These are phyloP conservation scores for Pseudotriccus pelzelni DNA, from an alignment of 2,797 vertebrate genomes.

Conservation along the genomic window DNA sequence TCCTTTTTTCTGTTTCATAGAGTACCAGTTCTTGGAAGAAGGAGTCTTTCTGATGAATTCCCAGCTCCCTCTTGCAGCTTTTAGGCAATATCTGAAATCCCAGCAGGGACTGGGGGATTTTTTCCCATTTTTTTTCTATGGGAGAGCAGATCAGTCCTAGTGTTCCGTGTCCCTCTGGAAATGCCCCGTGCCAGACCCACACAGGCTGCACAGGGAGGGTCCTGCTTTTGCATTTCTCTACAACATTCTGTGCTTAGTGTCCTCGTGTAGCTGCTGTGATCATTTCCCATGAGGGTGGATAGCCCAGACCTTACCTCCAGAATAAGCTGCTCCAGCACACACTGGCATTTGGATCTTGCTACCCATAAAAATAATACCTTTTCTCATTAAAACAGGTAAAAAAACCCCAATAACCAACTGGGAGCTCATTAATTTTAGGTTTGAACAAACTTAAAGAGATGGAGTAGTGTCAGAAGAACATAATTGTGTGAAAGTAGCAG, in stretches of 20 bases:
- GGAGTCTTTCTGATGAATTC: neutral
- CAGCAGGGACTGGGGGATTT: neutral
- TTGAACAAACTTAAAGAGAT: no score
- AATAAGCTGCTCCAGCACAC: neutral
- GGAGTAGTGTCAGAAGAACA: neutral
- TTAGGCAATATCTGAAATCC: neutral
- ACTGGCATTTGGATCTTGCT: neutral
- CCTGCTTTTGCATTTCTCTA: neutral
- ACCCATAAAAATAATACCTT: neutral
- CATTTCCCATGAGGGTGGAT: accelerated
- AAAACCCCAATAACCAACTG: no score
- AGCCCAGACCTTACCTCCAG: neutral
- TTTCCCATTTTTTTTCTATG: neutral
- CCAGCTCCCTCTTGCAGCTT: neutral
- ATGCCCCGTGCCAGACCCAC: neutral
- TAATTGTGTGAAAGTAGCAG: neutral
- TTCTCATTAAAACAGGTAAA: neutral
- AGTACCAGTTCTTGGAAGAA: neutral
- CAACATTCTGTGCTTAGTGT: neutral
- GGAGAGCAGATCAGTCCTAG: neutral
- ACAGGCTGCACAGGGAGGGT: neutral
- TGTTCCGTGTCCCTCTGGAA: neutral
- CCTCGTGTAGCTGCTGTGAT: neutral
- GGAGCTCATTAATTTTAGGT: no score
- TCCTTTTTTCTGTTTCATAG: neutral